Evolutionary conservation across 2,797 vertebrate species (phyloP).

Genomic region (Melopsittacus undulatus): DNA sequence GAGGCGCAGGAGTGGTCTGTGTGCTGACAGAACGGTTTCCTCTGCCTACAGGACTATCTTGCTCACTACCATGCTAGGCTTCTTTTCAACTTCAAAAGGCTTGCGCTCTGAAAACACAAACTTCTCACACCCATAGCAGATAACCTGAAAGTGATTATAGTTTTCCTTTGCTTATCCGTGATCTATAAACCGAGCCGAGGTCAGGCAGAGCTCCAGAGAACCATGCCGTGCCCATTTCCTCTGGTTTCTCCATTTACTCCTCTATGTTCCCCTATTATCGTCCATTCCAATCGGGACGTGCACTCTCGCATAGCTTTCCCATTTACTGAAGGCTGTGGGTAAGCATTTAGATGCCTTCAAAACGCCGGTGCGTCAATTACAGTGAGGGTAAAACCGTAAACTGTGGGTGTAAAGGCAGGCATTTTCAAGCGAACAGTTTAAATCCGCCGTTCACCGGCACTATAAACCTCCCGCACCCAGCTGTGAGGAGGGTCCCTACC

Average conservation of each 20-base stretch:
- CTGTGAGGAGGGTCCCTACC: fast-evolving
- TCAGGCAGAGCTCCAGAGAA: background rate
- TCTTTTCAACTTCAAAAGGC: background rate
- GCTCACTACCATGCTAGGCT: too few relatives aligned
- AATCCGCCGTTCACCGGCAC: too few relatives aligned
- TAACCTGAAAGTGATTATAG: background rate
- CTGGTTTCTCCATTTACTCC: background rate
- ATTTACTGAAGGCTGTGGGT: fast-evolving
- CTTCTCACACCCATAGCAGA: background rate
- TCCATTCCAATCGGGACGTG: background rate
- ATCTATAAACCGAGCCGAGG: background rate
- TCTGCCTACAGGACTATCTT: background rate
- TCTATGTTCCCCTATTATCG: background rate
- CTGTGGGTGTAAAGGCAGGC: fast-evolving
- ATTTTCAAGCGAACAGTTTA: background rate
- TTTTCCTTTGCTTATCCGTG: background rate
- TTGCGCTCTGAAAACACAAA: background rate
- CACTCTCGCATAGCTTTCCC: fast-evolving
- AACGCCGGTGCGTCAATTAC: fast-evolving
- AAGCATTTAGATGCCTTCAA: background rate
- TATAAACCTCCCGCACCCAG: fast-evolving
- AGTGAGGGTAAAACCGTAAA: background rate
- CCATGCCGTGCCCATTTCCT: background rate
- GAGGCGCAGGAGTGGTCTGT: background rate
- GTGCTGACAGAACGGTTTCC: background rate